Base-by-base conservation (phyloP, 2,113 vertebrate genomes). In the Onychostruthus taczanowskii region DNA sequence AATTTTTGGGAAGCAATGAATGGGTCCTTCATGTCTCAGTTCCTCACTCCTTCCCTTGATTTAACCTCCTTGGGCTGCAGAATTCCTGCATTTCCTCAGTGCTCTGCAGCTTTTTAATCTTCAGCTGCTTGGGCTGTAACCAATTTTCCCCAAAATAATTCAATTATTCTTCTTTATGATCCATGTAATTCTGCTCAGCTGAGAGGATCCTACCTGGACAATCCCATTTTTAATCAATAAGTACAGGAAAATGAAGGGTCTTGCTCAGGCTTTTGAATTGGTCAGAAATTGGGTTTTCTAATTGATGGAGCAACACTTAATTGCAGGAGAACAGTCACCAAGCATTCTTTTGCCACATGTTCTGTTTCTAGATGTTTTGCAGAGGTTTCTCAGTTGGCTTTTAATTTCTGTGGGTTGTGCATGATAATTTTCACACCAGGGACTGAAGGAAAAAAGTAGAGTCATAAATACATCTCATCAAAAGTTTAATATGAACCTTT, bases 281-380 rank as follows among this genome's bases (percentile, higher is more conserved):
- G 19, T 41, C 35, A 61, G 50, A 31, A 93, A 47, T 47, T 7
- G 6, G 15, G 4, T 49, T 94, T 64, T 78, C 41, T 69, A 19
- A 70, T n/a, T 8, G 41, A 20, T 49, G 1, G 1, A 69, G 27
- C 39, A 46, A 6, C 27, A 5, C 79, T 63, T 26, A 31, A 59
- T n/a, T 41, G 64, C 69, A 46, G 46, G 52, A 31, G 19, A 63
- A 6, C 13, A 30, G 17, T 39, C 31, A 16, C 17, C 70, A 31
- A 85, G 94, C 96, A 92, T 97, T 97, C 92, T 96, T 92, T 96
- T 93, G 96, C 93, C 96, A 94, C 80, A 0, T 46, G 1, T 10
- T 89, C 70, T 74, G 31, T 68, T 41, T 63, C 59, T 28, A 24
- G 50, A 55, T 49, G 43, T 37, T 56, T 27, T 67, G 35, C 66